These are phyloP conservation scores for Caenorhabditis panamensis DNA, from an alignment of 2,888 invertebrate genomes.

Conservation along the genomic window DNA sequence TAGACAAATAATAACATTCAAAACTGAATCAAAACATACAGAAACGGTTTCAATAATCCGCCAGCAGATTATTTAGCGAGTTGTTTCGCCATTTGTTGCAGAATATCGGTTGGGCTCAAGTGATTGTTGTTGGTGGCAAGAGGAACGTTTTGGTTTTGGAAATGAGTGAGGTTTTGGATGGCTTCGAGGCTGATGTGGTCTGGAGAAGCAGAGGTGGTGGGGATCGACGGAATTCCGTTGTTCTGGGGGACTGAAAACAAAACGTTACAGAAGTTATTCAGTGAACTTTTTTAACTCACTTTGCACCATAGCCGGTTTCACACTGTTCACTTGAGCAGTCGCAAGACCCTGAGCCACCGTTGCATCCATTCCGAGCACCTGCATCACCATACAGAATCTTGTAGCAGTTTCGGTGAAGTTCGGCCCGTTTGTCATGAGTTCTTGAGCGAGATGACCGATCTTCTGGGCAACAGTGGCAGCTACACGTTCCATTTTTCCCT, in stretches of 20 bases:
- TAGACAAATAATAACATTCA: too few species aligned
- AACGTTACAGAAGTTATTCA: too few species aligned
- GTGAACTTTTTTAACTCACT: not conserved
- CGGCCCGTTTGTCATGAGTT: not conserved
- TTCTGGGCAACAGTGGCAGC: not conserved
- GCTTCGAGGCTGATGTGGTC: not conserved
- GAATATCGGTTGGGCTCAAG: not conserved
- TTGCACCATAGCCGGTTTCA: not conserved
- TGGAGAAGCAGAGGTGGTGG: not conserved
- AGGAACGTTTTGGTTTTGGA: too few species aligned
- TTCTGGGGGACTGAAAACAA: not conserved
- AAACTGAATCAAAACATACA: too few species aligned
- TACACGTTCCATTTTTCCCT: not conserved
- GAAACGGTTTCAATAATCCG: not conserved
- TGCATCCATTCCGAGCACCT: not conserved
- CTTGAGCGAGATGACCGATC: not conserved
- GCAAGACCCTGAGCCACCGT: not conserved
- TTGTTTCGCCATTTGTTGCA: not conserved
- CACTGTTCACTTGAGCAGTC: not conserved
- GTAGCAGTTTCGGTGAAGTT: not conserved
- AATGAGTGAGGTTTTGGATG: too few species aligned
- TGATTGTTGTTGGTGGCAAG: not conserved
- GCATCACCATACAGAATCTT: not conserved
- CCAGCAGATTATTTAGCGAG: not conserved
- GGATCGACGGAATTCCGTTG: not conserved